Evolutionary conservation across 1,140 invertebrate species (phyloP).

Genomic region (Bombus balteatus): DNA sequence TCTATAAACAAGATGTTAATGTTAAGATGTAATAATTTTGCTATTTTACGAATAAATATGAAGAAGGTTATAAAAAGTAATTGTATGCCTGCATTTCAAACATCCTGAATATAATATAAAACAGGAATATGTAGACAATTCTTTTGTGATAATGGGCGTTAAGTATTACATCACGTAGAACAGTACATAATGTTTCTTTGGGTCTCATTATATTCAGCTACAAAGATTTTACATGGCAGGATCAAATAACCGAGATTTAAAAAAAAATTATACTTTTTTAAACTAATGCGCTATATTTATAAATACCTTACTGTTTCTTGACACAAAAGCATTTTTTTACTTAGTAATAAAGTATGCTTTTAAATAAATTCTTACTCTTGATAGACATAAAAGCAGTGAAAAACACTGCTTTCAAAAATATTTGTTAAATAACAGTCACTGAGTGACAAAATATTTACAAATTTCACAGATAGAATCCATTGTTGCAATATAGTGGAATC

Average conservation of each 20-base stretch:
- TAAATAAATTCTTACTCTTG: conserved; percentile 35
- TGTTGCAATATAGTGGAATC: conserved; percentile 20
- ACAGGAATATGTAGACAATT: conserved; percentile 44
- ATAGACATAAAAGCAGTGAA: conserved; percentile 12
- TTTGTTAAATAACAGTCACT: conserved; percentile 24
- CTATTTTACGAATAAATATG: conserved; percentile 16
- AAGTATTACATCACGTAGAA: conserved; percentile 57
- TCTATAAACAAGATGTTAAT: conserved; percentile 2
- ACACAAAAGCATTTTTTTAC: conserved; percentile 5
- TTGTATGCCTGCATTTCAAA: conserved; percentile 54
- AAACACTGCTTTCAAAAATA: conserved; percentile 24
- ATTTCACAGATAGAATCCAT: conserved; percentile 39
- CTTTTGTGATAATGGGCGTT: conserved; percentile 44
- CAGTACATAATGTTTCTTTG: conserved; percentile 46
- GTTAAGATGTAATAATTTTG: not conserved
- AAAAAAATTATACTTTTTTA: conserved; percentile 12
- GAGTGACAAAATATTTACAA: conserved; percentile 37
- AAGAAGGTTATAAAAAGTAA: conserved; percentile 24
- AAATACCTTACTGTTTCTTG: conserved; percentile 35
- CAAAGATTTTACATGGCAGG: conserved; percentile 62
- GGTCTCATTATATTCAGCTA: conserved; percentile 32
- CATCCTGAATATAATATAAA: conserved; percentile 58
- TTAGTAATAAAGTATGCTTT: conserved; percentile 13
- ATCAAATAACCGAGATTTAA: conserved; percentile 28
- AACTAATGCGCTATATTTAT: conserved; percentile 39